Percentiles rank a stretch among this genome's conserved stretches.
These are phyloP conservation scores for Yasuhikotakia modesta DNA, from an alignment of 2,797 vertebrate species.

Conservation along the genomic window DNA sequence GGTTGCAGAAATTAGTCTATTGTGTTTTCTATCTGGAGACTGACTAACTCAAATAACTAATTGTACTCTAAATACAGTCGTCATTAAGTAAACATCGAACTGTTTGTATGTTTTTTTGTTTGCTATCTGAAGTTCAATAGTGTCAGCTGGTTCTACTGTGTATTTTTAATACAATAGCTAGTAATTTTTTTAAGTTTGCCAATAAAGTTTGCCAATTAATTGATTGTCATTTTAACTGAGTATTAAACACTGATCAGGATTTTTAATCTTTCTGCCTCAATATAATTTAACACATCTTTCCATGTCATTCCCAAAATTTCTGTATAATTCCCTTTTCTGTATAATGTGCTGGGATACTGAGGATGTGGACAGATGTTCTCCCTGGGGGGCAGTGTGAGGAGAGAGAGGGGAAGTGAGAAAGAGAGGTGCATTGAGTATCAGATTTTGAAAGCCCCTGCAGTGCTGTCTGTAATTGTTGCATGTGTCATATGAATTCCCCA, in stretches of 20 bases:
- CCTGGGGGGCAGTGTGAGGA: conserved; percentile 57
- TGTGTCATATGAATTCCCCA: conserved; percentile 67
- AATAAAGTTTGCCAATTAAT: not conserved
- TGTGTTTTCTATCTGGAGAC: conserved; percentile 39
- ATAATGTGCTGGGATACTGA: not conserved
- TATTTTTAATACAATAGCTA: not conserved
- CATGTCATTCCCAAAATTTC: not conserved
- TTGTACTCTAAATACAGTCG: conserved; percentile 33
- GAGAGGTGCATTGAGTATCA: conserved; percentile 59
- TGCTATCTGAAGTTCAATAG: conserved; percentile 15
- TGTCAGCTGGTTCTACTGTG: not conserved
- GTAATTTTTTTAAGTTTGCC: not conserved
- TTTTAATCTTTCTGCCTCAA: not conserved
- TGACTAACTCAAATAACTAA: conserved; percentile 23
- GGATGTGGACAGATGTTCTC: conserved; percentile 73
- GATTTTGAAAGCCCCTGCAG: conserved; percentile 67
- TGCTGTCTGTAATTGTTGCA: conserved; percentile 71
- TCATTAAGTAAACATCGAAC: conserved; percentile 44
- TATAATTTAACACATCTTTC: not conserved
- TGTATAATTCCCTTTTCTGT: not conserved
- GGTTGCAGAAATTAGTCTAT: conserved; percentile 24
- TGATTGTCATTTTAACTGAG: not conserved
- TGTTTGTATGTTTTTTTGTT: conserved; percentile 31
- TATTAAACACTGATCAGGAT: not conserved
- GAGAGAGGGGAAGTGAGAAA: not conserved